A percentile compares a stretch with the other conserved stretches of the same genome.
Conservation (phyloP, 2,888 invertebrate species). For the Amblyjoppa proteus region DNA sequence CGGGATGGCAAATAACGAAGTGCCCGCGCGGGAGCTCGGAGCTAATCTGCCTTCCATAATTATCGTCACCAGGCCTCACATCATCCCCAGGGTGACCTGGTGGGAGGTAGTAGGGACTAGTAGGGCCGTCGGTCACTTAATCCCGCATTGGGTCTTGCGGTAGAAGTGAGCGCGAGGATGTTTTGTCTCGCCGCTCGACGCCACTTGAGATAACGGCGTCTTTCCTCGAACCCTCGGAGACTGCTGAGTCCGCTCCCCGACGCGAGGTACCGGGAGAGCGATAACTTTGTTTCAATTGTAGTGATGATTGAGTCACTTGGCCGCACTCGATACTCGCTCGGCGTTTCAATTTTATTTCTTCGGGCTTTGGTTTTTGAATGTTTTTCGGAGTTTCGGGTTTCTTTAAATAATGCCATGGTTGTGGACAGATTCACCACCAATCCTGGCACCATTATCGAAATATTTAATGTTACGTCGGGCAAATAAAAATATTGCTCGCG, state of each 20-base stretch:
- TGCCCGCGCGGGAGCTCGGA: too few species aligned
- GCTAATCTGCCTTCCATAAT: too few species aligned
- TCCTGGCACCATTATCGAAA: background rate
- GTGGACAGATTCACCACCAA: background rate
- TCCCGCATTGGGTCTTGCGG: background rate
- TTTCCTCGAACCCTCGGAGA: too few species aligned
- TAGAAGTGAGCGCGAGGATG: background rate
- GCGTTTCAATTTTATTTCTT: too few species aligned
- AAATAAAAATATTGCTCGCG: conserved; percentile 17
- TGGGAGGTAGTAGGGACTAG: background rate
- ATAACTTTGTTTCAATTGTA: too few species aligned
- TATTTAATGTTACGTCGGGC: background rate
- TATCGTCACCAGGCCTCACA: too few species aligned
- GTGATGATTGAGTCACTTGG: background rate
- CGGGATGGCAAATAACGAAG: too few species aligned
- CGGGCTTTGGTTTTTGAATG: background rate
- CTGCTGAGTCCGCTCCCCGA: too few species aligned
- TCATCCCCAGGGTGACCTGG: background rate
- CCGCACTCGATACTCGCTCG: background rate
- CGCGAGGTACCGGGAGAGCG: too few species aligned
- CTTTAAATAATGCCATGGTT: background rate
- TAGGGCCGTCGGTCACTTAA: background rate
- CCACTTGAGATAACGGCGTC: too few species aligned
- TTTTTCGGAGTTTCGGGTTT: background rate
- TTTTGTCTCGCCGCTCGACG: too few species aligned